A percentile compares a stretch with the other conserved stretches of the same genome.
These are phyloP conservation scores for Morphnarchus princeps DNA, from an alignment of 2,113 vertebrate genomes.

Conservation along the genomic window DNA sequence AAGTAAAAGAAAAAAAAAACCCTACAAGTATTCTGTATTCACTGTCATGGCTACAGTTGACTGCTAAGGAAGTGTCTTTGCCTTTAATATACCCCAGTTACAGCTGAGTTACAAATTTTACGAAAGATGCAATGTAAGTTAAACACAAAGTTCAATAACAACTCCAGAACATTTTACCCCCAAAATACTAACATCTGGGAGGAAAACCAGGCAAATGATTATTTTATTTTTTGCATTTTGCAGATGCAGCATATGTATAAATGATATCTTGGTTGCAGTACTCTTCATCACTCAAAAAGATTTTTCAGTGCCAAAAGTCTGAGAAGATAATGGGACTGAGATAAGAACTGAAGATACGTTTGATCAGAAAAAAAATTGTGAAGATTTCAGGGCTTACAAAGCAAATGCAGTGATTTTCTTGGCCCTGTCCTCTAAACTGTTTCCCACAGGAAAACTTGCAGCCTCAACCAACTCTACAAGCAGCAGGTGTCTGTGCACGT, in stretches of 20 bases:
- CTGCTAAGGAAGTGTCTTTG: neutral
- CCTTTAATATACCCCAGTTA: neutral
- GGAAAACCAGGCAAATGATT: neutral
- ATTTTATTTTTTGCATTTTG: neutral
- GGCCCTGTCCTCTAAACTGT: neutral
- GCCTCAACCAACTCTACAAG: neutral
- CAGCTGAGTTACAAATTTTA: neutral
- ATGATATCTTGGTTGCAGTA: neutral
- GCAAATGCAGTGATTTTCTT: neutral
- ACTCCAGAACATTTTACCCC: neutral
- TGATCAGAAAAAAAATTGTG: neutral
- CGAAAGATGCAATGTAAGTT: neutral
- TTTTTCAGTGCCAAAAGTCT: neutral
- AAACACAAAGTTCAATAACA: neutral
- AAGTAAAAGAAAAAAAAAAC: neutral
- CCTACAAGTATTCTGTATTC: neutral
- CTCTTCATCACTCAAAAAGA: neutral
- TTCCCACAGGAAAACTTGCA: neutral
- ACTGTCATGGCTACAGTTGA: neutral
- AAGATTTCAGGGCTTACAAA: neutral
- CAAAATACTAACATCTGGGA: neutral
- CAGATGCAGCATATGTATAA: neutral
- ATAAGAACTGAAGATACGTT: neutral
- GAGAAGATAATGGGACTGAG: neutral
- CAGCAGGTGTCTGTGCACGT: neutral